These are phyloP conservation scores for Protophormia terraenovae DNA, from an alignment of 2,888 invertebrate species.

Conservation along the genomic window DNA sequence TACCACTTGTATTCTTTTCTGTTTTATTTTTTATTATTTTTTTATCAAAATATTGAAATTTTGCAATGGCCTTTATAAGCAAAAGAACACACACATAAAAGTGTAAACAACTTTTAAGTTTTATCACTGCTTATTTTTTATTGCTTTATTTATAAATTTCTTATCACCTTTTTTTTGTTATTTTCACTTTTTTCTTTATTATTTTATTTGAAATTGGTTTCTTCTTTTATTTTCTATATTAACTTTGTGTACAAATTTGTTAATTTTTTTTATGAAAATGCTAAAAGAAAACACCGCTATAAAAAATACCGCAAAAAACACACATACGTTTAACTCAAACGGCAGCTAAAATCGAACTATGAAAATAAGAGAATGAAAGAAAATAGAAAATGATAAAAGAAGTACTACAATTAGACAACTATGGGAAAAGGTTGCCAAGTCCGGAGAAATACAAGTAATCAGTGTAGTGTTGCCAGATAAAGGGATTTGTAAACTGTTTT, in stretches of 20 bases:
- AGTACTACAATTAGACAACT: constrained; percentile 19
- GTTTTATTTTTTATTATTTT: constrained; percentile 41
- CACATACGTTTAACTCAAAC: constrained; percentile 33
- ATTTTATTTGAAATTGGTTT: constrained; percentile 15
- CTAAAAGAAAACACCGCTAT: constrained; percentile 44
- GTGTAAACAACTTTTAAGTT: constrained; percentile 55
- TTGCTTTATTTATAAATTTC: constrained; percentile 34
- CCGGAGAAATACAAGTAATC: background rate
- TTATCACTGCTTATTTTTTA: constrained; percentile 39
- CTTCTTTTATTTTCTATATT: background rate
- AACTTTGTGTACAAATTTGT: constrained; percentile 27
- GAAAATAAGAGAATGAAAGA: constrained; percentile 37
- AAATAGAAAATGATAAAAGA: constrained; percentile 28
- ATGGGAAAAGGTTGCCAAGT: background rate
- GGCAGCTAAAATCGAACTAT: constrained; percentile 63
- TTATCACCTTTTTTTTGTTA: constrained; percentile 77
- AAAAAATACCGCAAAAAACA: constrained; percentile 40
- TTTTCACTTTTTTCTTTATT: constrained; percentile 53
- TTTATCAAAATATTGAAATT: constrained; percentile 63
- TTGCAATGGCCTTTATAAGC: constrained; percentile 54
- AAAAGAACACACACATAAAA: background rate
- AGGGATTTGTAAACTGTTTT: too few relatives aligned
- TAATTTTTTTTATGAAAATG: constrained; percentile 4
- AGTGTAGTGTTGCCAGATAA: too few relatives aligned
- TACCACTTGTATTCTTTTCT: constrained; percentile 10